Percentiles rank a stretch among this genome's conserved stretches.
Evolutionary conservation across 2,797 vertebrate genomes (phyloP).

Genomic region (Synanceia verrucosa): DNA sequence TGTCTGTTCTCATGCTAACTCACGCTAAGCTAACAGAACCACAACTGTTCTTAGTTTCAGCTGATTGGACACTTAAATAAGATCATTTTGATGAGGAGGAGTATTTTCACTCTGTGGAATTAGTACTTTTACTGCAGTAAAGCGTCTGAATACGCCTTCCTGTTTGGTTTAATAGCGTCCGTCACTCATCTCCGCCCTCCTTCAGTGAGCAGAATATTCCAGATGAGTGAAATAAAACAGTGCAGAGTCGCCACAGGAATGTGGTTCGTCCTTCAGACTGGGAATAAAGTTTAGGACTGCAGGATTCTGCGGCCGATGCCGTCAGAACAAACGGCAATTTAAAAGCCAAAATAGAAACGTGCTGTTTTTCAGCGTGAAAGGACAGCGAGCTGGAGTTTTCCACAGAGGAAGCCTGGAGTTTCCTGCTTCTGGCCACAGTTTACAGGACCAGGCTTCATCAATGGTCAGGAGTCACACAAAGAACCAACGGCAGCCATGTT

Average conservation of each 20-base stretch:
- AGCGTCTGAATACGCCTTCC: neutral
- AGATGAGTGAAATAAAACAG: conserved; percentile 15
- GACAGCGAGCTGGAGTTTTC: conserved; percentile 32
- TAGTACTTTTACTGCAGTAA: neutral
- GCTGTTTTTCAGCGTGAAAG: neutral
- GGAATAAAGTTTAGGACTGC: conserved; percentile 30
- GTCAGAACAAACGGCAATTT: conserved; percentile 46
- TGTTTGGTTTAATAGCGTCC: neutral
- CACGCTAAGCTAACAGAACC: no score
- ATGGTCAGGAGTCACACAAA: conserved; percentile 26
- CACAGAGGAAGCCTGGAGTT: conserved; percentile 52
- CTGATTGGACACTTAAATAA: no score
- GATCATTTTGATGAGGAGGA: neutral
- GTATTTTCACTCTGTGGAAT: neutral
- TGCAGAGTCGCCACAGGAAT: conserved; percentile 40
- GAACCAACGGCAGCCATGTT: neutral
- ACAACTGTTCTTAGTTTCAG: no score
- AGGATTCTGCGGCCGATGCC: conserved; percentile 21
- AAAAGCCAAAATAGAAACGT: conserved; percentile 56
- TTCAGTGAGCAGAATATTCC: conserved; percentile 13
- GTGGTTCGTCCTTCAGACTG: neutral
- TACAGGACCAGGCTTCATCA: neutral
- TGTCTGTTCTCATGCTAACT: no score
- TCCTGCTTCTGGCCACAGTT: conserved; percentile 52
- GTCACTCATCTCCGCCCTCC: neutral